These are phyloP conservation scores for Cantharis flavilabris DNA, from an alignment of 2,888 invertebrate genomes.

Conservation along the genomic window DNA sequence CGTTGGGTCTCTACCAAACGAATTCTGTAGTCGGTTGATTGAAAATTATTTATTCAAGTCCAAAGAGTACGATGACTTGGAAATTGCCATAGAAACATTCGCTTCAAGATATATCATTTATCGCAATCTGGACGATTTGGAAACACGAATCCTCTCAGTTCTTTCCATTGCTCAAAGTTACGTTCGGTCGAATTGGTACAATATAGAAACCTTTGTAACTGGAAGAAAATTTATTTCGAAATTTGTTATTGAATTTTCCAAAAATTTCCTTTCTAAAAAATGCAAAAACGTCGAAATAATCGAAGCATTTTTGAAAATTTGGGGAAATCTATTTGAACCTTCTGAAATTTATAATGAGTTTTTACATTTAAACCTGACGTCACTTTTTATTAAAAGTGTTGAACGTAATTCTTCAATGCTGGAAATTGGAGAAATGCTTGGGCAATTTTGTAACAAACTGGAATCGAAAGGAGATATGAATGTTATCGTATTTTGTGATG, in stretches of 20 bases:
- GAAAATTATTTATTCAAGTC: background rate
- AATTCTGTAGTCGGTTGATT: conserved; percentile 5
- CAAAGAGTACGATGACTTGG: background rate
- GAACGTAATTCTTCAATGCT: background rate
- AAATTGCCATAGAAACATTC: background rate
- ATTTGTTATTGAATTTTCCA: background rate
- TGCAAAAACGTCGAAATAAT: background rate
- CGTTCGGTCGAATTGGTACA: background rate
- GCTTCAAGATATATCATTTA: background rate
- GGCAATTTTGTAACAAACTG: background rate
- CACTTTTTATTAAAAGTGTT: background rate
- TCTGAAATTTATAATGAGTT: background rate
- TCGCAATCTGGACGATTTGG: background rate
- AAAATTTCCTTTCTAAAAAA: background rate
- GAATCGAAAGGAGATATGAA: background rate
- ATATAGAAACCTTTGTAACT: background rate
- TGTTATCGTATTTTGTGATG: background rate
- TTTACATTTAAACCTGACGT: background rate
- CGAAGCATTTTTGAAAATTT: background rate
- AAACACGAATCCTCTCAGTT: background rate
- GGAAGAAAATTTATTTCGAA: background rate
- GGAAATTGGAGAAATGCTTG: background rate
- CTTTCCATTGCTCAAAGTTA: background rate
- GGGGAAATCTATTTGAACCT: background rate
- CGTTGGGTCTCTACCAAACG: background rate